Evolutionary conservation across 2,888 invertebrate species (phyloP).

Genomic region (Nephrotoma appendiculata): DNA sequence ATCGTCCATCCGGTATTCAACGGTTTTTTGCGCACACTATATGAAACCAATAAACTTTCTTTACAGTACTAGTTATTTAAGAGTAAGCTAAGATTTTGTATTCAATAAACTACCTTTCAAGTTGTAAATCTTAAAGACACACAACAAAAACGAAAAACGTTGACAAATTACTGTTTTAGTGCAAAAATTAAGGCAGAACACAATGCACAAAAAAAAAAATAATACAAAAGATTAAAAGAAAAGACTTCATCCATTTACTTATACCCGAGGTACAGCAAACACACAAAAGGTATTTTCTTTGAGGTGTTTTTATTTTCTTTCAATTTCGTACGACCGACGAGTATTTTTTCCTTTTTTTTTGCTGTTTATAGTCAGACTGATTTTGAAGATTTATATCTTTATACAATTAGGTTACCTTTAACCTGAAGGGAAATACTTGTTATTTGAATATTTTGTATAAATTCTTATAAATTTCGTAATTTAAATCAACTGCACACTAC

Average conservation of each 20-base stretch:
- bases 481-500: neutral
- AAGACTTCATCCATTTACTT: neutral
- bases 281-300: neutral
- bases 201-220: neutral
- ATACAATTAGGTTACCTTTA: neutral
- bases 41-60: neutral
- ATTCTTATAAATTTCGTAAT: neutral
- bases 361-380: neutral
- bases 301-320: neutral
- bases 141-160: neutral
- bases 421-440: neutral
- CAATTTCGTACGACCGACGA: neutral
- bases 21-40: neutral
- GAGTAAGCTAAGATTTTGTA: neutral
- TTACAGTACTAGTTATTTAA: neutral
- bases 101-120: neutral
- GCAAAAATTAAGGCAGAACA: neutral
- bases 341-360: neutral
- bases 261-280: neutral
- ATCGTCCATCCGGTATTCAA: slow-evolving; percentile 2
- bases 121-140: neutral
- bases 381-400: neutral
- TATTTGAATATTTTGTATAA: neutral
- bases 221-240: neutral
- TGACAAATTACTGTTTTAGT: neutral